These are phyloP conservation scores for Syrista parreyssii DNA, from an alignment of 2,888 invertebrate species.

Conservation along the genomic window DNA sequence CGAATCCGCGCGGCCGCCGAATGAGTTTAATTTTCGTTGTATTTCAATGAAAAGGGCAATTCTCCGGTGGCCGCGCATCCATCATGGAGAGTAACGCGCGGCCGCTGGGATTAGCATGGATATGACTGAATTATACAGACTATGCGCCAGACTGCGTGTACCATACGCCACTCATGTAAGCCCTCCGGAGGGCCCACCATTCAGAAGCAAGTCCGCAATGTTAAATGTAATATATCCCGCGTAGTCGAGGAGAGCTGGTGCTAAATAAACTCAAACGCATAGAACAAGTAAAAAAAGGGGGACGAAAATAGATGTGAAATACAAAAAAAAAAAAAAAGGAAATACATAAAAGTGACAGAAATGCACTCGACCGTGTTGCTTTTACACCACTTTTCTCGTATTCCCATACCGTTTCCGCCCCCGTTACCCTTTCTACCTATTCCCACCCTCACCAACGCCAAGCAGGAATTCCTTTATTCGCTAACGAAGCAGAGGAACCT, in stretches of 20 bases:
- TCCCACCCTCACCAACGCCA: no score
- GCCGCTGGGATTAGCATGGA: conserved; percentile 61
- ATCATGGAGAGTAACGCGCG: conserved; percentile 58
- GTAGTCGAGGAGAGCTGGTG: background rate
- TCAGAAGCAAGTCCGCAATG: conserved; percentile 38
- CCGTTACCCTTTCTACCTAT: no score
- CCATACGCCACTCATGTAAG: conserved; percentile 50
- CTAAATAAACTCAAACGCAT: no score
- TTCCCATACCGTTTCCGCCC: no score
- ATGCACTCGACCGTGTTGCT: no score
- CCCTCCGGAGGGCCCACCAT: conserved; percentile 53
- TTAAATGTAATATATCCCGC: conserved; percentile 8
- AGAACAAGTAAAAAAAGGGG: no score
- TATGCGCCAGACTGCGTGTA: conserved; percentile 60
- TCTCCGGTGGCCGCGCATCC: conserved; percentile 58
- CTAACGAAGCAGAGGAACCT: no score
- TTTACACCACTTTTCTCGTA: no score
- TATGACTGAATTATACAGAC: conserved; percentile 63
- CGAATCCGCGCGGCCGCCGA: conserved; percentile 33
- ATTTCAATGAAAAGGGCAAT: conserved; percentile 62
- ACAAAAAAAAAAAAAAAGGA: no score
- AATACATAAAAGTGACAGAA: no score
- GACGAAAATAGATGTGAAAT: no score
- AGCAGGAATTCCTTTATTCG: no score
- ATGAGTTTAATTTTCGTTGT: conserved; percentile 62